Conservation (phyloP, 2,113 vertebrate species). For the Triplophysa dalaica region DNA sequence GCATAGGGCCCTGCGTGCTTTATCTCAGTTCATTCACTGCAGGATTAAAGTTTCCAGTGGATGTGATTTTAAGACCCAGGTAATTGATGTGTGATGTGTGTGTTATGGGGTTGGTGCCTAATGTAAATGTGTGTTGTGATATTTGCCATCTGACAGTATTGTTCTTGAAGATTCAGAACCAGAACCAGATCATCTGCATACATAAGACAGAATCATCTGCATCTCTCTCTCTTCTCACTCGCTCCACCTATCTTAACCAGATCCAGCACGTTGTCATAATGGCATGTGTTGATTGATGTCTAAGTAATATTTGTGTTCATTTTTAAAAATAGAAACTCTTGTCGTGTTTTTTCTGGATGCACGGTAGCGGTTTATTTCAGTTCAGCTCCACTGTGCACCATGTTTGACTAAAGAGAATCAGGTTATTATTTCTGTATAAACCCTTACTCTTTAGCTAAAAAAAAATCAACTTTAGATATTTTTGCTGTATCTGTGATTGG, state of each 20-base stretch:
- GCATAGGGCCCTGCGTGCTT: too few species aligned
- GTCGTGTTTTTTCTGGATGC: background rate
- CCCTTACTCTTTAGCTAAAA: background rate
- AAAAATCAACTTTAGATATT: background rate
- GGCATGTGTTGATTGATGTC: background rate
- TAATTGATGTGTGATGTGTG: too few species aligned
- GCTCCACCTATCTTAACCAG: background rate
- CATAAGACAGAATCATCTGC: too few species aligned
- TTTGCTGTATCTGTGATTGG: background rate
- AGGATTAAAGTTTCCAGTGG: too few species aligned
- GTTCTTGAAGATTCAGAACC: too few species aligned
- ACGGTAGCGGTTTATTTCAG: too few species aligned
- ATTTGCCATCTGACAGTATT: too few species aligned
- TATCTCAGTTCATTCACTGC: too few species aligned
- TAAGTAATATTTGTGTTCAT: constrained; percentile 3
- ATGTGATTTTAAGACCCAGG: too few species aligned
- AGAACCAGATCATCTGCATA: too few species aligned
- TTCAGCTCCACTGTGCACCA: background rate
- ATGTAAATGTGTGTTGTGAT: too few species aligned
- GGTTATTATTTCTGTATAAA: background rate
- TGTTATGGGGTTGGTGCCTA: too few species aligned
- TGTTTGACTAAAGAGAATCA: background rate
- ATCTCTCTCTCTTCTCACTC: background rate
- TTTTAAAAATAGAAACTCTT: constrained; percentile 11
- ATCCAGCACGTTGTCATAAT: background rate